Conservation (phyloP, 2,113 vertebrate genomes). For the Polyodon spathula region DNA sequence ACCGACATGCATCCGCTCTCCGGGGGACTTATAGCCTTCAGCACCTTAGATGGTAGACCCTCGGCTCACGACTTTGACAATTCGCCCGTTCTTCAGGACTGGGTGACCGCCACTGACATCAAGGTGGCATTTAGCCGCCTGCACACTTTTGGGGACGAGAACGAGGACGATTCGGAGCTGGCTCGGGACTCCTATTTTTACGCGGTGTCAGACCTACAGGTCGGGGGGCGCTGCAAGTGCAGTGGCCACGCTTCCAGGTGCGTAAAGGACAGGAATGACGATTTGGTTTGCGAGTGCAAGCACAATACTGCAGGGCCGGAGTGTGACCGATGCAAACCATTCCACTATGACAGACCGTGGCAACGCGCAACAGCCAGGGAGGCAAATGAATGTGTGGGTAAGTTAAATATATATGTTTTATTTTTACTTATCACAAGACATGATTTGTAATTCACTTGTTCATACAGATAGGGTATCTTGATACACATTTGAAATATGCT, state of each 20-base stretch:
- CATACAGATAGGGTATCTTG: too few relatives aligned
- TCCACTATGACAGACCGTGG: slow-evolving; percentile 97
- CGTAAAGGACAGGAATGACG: slow-evolving; percentile 82
- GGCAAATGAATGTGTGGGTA: slow-evolving; percentile 96
- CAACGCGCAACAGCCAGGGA: slow-evolving; percentile 89
- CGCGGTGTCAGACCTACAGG: slow-evolving; percentile 91
- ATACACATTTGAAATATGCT: too few relatives aligned
- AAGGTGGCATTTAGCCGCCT: slow-evolving; percentile 83
- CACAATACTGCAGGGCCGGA: slow-evolving; percentile 93
- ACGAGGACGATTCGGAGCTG: slow-evolving; percentile 88
- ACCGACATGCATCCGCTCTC: slow-evolving; percentile 85
- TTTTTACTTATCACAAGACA: not conserved
- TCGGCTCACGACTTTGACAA: slow-evolving; percentile 98
- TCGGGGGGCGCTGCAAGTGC: slow-evolving; percentile 94
- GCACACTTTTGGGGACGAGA: slow-evolving; percentile 88
- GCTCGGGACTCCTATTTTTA: slow-evolving; percentile 92
- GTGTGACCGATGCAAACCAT: slow-evolving; percentile 96
- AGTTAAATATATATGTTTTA: slow-evolving; percentile 45
- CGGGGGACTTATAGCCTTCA: slow-evolving; percentile 95
- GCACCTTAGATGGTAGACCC: slow-evolving; percentile 91
- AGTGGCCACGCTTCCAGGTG: slow-evolving; percentile 94
- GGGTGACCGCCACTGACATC: slow-evolving; percentile 97
- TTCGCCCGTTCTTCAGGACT: slow-evolving; percentile 96
- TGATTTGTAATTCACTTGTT: too few relatives aligned
- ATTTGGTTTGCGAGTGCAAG: slow-evolving; percentile 88